Evolutionary conservation across 2,888 invertebrate genomes (phyloP).

Genomic region (Patella ulyssiponensis): DNA sequence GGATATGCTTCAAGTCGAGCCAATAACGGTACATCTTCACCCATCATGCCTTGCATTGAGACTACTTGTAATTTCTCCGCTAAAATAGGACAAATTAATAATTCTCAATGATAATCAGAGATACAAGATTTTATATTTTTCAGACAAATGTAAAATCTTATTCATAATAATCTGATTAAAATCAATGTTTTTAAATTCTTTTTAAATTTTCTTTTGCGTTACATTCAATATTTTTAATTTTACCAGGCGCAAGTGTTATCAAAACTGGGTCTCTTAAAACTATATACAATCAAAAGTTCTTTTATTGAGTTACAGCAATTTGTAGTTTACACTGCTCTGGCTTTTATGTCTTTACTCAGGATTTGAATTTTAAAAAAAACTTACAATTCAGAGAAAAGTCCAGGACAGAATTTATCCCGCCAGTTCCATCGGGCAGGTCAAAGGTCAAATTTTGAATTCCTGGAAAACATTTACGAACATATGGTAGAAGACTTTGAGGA

Average conservation of each 20-base stretch:
- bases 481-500: slow-evolving; percentile 63
- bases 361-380: slow-evolving; percentile 11
- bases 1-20: slow-evolving; percentile 53
- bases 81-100: slow-evolving; percentile 34
- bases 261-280: no score
- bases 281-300: no score
- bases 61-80: slow-evolving; percentile 68
- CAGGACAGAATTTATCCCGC: slow-evolving; percentile 60
- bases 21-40: slow-evolving; percentile 63
- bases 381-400: slow-evolving; percentile 68
- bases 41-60: slow-evolving; percentile 53
- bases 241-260: no score
- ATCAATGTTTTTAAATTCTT: no score
- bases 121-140: neutral
- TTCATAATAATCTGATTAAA: no score
- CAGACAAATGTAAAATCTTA: no score
- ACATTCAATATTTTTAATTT: no score
- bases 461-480: slow-evolving; percentile 67
- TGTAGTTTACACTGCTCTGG: no score
- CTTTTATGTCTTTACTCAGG: no score
- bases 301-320: no score
- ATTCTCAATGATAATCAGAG: neutral
- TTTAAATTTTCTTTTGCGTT: no score
- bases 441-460: slow-evolving; percentile 61
- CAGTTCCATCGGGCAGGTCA: slow-evolving; percentile 61